These are phyloP conservation scores for Lanius ludovicianus DNA, from an alignment of 2,113 vertebrate species.

Conservation along the genomic window DNA sequence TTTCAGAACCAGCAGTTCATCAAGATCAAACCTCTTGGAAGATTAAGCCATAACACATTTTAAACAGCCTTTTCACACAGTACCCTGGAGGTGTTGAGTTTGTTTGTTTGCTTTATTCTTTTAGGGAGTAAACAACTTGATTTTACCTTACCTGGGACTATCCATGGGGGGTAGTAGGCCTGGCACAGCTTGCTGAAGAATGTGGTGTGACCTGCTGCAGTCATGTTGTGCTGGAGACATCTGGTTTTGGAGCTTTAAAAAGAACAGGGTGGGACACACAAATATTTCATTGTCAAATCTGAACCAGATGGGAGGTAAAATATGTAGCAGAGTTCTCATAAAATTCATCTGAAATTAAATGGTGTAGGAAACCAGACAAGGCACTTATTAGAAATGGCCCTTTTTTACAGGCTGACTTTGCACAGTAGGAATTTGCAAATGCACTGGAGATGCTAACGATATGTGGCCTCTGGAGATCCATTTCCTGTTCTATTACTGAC, in stretches of 20 bases:
- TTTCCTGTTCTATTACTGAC: slow-evolving; percentile 61
- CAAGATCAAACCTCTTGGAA: not conserved
- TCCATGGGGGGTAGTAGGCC: not conserved
- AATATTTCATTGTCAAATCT: slow-evolving; percentile 85
- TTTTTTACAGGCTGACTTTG: slow-evolving; percentile 68
- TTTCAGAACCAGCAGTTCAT: not conserved
- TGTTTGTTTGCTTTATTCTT: not conserved
- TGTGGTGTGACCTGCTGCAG: slow-evolving; percentile 55
- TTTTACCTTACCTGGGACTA: not conserved
- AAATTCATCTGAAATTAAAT: slow-evolving; percentile 75
- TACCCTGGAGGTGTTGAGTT: not conserved
- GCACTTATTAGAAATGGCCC: slow-evolving; percentile 64
- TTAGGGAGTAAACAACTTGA: not conserved
- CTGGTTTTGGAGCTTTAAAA: slow-evolving; percentile 74
- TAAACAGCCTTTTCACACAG: not conserved
- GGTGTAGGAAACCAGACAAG: slow-evolving; percentile 70
- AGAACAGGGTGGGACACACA: slow-evolving; percentile 73
- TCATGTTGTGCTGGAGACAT: slow-evolving; percentile 75
- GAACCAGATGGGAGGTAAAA: slow-evolving; percentile 83
- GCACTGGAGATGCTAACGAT: slow-evolving; percentile 62
- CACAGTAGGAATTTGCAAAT: slow-evolving; percentile 73
- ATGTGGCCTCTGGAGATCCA: slow-evolving; percentile 60
- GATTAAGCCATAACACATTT: not conserved
- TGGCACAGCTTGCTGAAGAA: slow-evolving; percentile 48
- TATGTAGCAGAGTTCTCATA: slow-evolving; percentile 81